Evolutionary conservation across 2,888 invertebrate species (phyloP).

Genomic region (Eupithecia insigniata): DNA sequence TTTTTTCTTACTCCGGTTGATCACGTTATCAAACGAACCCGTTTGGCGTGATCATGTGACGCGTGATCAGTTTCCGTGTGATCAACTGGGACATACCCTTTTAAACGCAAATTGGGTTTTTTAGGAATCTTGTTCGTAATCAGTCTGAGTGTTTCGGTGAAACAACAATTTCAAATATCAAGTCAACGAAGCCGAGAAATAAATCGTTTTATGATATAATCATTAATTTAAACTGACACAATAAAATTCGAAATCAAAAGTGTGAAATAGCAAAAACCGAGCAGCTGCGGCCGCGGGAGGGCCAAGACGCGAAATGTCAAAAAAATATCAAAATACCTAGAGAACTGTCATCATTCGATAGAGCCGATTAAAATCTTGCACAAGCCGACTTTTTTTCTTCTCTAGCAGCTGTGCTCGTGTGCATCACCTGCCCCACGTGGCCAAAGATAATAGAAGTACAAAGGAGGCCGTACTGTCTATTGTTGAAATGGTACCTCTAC

Average conservation of each 20-base stretch:
- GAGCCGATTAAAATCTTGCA: constrained; percentile 81
- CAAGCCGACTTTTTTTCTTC: constrained; percentile 72
- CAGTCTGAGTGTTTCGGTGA: background rate
- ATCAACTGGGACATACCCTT: too few species aligned
- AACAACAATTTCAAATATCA: background rate
- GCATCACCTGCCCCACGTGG: constrained; percentile 81
- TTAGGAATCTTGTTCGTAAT: too few species aligned
- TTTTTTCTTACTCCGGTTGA: too few species aligned
- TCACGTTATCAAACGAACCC: too few species aligned
- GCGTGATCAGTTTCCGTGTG: too few species aligned
- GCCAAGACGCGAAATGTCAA: constrained; percentile 57
- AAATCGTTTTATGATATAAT: constrained; percentile 12
- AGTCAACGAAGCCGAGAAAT: background rate
- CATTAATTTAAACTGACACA: constrained; percentile 31
- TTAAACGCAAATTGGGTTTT: too few species aligned
- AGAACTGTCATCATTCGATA: constrained; percentile 77
- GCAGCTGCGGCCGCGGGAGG: constrained; percentile 68
- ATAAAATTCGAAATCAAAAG: constrained; percentile 50
- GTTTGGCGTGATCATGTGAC: too few species aligned
- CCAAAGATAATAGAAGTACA: constrained; percentile 72
- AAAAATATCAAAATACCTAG: constrained; percentile 62
- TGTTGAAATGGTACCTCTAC: constrained; percentile 57
- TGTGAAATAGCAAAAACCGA: constrained; percentile 55
- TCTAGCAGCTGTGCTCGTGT: constrained; percentile 80
- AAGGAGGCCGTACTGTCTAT: constrained; percentile 66